Conservation (phyloP, 2,113 vertebrate species). For the Phyllopteryx taeniolatus region DNA sequence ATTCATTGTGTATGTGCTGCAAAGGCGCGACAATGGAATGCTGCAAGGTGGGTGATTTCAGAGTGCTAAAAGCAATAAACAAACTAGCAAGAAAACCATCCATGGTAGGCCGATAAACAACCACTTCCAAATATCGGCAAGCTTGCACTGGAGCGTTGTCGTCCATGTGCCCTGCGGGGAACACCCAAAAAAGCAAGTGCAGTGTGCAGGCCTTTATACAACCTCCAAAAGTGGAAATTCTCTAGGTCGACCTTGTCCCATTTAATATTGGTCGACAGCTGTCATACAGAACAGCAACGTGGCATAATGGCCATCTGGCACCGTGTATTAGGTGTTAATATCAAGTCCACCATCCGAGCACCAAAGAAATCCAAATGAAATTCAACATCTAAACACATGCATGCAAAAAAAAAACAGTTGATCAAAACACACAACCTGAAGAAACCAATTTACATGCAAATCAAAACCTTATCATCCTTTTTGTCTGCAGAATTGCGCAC, state of each 20-base stretch:
- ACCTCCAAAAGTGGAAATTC: not conserved
- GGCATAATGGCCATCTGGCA: not conserved
- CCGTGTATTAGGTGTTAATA: not conserved
- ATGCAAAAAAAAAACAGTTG: slow-evolving; percentile 27
- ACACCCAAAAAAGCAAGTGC: too few relatives aligned
- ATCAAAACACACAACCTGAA: slow-evolving; percentile 35
- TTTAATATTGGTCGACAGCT: not conserved
- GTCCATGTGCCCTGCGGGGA: too few relatives aligned
- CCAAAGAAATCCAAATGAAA: not conserved
- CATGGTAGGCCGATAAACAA: too few relatives aligned
- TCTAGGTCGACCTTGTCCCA: not conserved
- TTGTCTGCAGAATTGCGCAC: slow-evolving; percentile 66
- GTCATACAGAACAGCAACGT: not conserved
- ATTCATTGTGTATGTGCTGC: too few relatives aligned
- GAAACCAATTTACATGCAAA: slow-evolving; percentile 80
- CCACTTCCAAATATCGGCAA: too few relatives aligned
- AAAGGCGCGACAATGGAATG: too few relatives aligned
- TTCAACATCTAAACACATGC: not conserved
- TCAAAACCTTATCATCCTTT: slow-evolving; percentile 73
- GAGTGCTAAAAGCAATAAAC: too few relatives aligned
- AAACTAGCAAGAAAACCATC: too few relatives aligned
- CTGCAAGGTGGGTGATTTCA: too few relatives aligned
- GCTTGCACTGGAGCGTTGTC: too few relatives aligned
- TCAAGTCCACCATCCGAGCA: not conserved
- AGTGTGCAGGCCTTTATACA: not conserved